Base-by-base conservation (phyloP, 2,888 invertebrate species). In the Heterodera filipjevi region DNA sequence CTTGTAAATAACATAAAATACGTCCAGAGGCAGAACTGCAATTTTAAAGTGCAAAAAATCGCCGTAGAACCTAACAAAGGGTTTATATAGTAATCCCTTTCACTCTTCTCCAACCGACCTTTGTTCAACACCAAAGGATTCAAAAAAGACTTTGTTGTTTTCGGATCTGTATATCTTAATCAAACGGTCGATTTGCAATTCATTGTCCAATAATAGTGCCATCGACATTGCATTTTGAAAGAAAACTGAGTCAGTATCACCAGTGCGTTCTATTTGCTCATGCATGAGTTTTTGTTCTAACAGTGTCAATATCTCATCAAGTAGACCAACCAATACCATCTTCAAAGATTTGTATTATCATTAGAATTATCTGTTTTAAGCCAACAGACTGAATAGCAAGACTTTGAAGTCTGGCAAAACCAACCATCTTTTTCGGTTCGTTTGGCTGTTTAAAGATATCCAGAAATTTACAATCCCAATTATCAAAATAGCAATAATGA, bases 131-230 rank as follows among this genome's bases (percentile, higher is more conserved):
- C 10, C 35, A 78, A 30, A 8, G 33, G 8, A 27, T 30, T 35
- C 35, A 16, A 79, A 71, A 22, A 77, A 66, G 46, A 87, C 85
- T n/a, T 76, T 16, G 70, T 87, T 87, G 33, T 79, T 79, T n/a
- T 66, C 53, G 3, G 79, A 79, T 66, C 81, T 78, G 71, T 87
- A 87, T 19, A 86, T 75, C 2, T 75, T 71, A 3, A 84, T 77
- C 32, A 87, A 74, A 19, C 83, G 77, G n/a, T 85, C 82, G 3
- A 84, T 84, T 14, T 87, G 46, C 8, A 78, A 79, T 32, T 82
- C 71, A 75, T 86, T 86, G 27, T 81, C 81, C 27, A 81, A 80
- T 35, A 80, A 71, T 59, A 66, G 68, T n/a, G 76, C 80, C 30
- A 85, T 66, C 3, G 53, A n/a, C 68, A 83, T 79, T 16, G 81